phyloP scores from a whole-genome alignment of 2,113 vertebrate genomes.

The Cairina moschata region DNA sequence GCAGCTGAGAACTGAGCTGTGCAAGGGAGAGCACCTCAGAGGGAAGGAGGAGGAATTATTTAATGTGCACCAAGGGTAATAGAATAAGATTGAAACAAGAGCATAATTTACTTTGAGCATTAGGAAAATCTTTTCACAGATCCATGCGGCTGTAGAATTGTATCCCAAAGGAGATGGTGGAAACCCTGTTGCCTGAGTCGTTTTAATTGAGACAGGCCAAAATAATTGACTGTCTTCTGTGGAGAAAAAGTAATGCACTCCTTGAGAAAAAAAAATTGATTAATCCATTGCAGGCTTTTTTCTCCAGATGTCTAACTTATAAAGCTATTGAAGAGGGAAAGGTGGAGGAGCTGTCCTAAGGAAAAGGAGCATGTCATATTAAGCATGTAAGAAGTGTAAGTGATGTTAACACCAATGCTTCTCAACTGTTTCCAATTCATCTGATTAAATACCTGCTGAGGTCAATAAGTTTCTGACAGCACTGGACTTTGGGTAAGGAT shows the following conservation, averaged over 20 bases:
- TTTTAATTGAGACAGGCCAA: not conserved
- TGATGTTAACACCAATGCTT: not conserved
- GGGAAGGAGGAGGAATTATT: not conserved
- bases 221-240: not conserved
- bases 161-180: not conserved
- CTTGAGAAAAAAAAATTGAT: not conserved
- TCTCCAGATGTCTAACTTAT: not conserved
- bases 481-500: not conserved
- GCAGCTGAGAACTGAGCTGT: not conserved
- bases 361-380: not conserved
- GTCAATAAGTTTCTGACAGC: not conserved
- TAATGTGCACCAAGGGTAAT: not conserved
- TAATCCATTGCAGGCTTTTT: not conserved
- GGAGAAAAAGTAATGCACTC: not conserved
- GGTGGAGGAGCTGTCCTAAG: not conserved
- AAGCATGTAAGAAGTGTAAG: not conserved
- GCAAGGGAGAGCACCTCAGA: not conserved
- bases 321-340: not conserved
- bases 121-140: not conserved
- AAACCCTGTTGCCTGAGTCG: not conserved
- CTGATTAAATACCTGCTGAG: not conserved
- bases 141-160: not conserved
- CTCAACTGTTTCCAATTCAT: not conserved
- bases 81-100: not conserved
- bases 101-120: not conserved